Percentiles rank a stretch among this genome's conserved stretches.
Evolutionary conservation across 2,113 vertebrate species (phyloP).

Genomic region (Saguinus imperator): DNA sequence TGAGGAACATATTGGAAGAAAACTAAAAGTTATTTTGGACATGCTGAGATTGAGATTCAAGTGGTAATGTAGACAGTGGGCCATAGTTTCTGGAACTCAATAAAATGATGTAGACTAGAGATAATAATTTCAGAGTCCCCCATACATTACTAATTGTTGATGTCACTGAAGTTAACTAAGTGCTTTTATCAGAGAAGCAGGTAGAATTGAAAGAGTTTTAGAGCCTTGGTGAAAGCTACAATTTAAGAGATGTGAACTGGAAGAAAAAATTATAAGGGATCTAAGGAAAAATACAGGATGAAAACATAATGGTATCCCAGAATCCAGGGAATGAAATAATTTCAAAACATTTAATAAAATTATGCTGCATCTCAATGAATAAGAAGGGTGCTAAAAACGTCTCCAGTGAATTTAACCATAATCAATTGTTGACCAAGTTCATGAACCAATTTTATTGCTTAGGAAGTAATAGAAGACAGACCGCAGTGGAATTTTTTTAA

Average conservation of each 20-base stretch:
- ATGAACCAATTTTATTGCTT: neutral
- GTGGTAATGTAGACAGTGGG: fast-evolving
- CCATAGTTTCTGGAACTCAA: neutral
- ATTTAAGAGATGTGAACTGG: neutral
- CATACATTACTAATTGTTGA: neutral
- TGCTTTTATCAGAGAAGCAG: neutral
- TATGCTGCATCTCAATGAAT: neutral
- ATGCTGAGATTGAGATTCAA: neutral
- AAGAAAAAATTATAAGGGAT: neutral
- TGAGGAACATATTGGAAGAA: neutral
- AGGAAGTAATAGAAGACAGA: neutral
- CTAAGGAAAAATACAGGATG: neutral
- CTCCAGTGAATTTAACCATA: neutral
- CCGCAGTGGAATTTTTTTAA: neutral
- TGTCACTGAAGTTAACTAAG: neutral
- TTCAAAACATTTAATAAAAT: neutral
- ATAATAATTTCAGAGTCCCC: neutral
- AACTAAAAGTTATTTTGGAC: neutral
- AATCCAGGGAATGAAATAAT: neutral
- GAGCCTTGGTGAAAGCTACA: fast-evolving
- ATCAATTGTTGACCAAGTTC: neutral
- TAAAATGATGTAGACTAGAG: neutral
- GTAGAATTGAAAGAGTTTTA: neutral
- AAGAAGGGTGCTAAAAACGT: neutral
- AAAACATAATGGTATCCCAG: neutral